Conservation (phyloP, 2,113 vertebrate species). For the Tiliqua scincoides region DNA sequence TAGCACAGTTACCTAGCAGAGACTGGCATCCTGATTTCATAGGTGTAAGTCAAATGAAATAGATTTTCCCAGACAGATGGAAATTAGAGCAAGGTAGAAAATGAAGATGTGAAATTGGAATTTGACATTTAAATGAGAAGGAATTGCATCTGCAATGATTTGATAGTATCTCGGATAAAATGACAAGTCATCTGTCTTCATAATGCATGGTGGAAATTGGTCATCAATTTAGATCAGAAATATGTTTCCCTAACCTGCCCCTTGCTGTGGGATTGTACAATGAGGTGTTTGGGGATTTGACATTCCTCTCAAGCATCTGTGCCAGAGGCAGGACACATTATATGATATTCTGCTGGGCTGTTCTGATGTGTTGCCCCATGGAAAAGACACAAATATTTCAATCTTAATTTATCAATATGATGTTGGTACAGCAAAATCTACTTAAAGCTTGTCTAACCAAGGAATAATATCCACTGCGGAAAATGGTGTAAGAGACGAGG, state of each 20-base stretch:
- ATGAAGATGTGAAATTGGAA: conserved; percentile 34
- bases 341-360: conserved; percentile 2
- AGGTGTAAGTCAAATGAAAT: conserved; percentile 10
- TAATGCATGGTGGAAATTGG: conserved; percentile 21
- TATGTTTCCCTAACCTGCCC: conserved; percentile 4
- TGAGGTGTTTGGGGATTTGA: background rate
- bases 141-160: conserved; percentile 1
- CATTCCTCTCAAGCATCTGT: conserved; percentile 24
- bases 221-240: conserved; percentile 33
- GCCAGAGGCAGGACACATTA: conserved; percentile 23
- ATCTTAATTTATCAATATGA: conserved; percentile 31
- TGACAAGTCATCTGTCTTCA: conserved; percentile 21
- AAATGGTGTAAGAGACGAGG: background rate
- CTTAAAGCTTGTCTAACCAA: conserved; percentile 7
- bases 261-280: conserved; percentile 1
- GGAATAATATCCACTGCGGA: background rate
- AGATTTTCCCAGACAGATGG: conserved; percentile 10
- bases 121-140: conserved; percentile 32
- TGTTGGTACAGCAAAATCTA: conserved; percentile 8
- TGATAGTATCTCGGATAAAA: conserved; percentile 12
- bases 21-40: background rate
- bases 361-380: background rate
- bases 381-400: conserved; percentile 34
- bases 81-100: conserved; percentile 33
- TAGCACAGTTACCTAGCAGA: background rate